phyloP scores from a whole-genome alignment of 2,113 vertebrate genomes.

The Sorex araneus region DNA sequence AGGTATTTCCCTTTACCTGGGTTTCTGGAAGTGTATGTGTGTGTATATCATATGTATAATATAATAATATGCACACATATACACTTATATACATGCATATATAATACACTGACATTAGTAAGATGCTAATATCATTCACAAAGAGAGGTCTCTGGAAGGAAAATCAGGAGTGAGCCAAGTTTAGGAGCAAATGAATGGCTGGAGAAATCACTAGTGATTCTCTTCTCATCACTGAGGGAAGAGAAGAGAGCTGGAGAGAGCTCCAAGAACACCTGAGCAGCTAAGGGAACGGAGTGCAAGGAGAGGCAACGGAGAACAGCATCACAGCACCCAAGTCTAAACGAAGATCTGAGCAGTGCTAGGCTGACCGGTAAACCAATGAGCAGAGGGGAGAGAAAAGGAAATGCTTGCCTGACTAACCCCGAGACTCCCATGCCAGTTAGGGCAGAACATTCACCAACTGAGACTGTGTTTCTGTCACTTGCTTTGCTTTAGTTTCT shows the following conservation, averaged over 20 bases:
- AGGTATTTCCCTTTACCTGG: background rate
- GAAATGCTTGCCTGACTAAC: background rate
- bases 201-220: background rate
- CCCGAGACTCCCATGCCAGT: background rate
- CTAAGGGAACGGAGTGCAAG: background rate
- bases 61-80: too few relatives aligned
- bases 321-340: background rate
- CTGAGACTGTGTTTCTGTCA: conserved; percentile 25
- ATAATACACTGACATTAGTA: background rate
- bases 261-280: background rate
- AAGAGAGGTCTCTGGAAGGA: background rate
- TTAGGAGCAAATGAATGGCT: conserved; percentile 1
- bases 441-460: conserved; percentile 10
- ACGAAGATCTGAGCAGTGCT: background rate
- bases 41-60: background rate
- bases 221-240: conserved; percentile 47
- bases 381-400: background rate
- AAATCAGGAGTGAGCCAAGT: background rate
- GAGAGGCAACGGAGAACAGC: background rate
- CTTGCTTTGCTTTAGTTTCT: background rate
- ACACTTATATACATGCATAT: background rate
- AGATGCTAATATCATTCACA: conserved; percentile 38
- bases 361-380: background rate
- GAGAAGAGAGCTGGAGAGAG: background rate
- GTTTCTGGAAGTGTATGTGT: background rate